These are phyloP conservation scores for Crotalus viridis DNA, from an alignment of 2,113 vertebrate genomes.

Conservation along the genomic window DNA sequence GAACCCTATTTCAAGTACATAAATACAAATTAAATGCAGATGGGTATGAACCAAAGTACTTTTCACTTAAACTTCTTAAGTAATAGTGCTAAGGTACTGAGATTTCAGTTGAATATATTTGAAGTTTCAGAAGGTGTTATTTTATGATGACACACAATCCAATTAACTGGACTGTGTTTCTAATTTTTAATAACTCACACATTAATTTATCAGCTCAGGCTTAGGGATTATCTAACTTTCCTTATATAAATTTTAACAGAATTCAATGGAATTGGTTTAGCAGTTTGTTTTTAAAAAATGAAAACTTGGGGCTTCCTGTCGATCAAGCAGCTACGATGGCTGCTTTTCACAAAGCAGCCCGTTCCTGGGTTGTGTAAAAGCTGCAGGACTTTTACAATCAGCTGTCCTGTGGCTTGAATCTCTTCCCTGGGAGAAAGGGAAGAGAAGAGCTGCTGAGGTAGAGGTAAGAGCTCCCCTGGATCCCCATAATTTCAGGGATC, in stretches of 20 bases:
- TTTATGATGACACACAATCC: background rate
- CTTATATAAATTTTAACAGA: background rate
- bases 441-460: no score
- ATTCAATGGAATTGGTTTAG: background rate
- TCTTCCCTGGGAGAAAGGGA: no score
- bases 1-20: background rate
- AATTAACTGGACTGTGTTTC: background rate
- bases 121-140: background rate
- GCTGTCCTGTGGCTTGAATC: no score
- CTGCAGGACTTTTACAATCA: no score
- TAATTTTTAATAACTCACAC: background rate
- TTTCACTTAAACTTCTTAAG: background rate
- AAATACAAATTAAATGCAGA: background rate
- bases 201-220: background rate
- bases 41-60: background rate
- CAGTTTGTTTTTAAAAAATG: background rate
- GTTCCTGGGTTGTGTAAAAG: no score
- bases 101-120: background rate
- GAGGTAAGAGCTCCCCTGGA: no score
- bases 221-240: background rate
- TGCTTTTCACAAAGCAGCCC: no score
- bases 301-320: no score
- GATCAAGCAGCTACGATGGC: no score
- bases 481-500: no score
- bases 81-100: slow-evolving; percentile 4